Conservation (phyloP, 2,113 vertebrate species). For the Copsychus sechellarum region DNA sequence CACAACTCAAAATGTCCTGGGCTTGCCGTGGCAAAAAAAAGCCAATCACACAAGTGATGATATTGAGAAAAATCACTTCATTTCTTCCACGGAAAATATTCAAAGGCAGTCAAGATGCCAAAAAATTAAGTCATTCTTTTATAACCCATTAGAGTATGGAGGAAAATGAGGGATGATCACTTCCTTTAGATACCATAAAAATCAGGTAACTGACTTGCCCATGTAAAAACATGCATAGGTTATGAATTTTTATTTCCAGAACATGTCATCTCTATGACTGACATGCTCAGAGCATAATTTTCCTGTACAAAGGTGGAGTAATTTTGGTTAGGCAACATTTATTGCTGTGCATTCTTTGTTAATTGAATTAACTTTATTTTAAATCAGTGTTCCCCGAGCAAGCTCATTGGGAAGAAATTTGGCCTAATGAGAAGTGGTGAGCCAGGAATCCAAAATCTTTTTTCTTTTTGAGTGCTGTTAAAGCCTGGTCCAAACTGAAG, state of each 20-base stretch:
- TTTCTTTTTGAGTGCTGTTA: background rate
- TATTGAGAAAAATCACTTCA: constrained; percentile 1
- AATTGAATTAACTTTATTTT: background rate
- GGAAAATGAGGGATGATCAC: background rate
- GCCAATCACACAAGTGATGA: constrained; percentile 2
- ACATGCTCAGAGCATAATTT: background rate
- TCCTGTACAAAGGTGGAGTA: constrained; percentile 15
- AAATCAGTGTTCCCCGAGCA: background rate
- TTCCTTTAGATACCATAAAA: constrained; percentile 1
- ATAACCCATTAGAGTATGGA: background rate
- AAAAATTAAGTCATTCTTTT: constrained; percentile 37
- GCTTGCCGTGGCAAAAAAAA: background rate
- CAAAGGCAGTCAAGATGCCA: background rate
- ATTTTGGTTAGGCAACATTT: constrained; percentile 39
- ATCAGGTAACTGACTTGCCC: background rate
- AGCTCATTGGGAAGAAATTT: background rate
- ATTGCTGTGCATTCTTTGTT: constrained; percentile 12
- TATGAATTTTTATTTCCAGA: constrained; percentile 3
- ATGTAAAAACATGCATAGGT: background rate
- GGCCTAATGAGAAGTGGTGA: background rate
- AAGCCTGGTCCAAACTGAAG: background rate
- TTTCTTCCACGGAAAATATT: constrained; percentile 24
- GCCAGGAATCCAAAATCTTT: background rate
- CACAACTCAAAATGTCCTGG: background rate
- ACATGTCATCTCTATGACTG: background rate